phyloP scores from a whole-genome alignment of 2,797 vertebrate genomes.

The Pangasius krempfi region DNA sequence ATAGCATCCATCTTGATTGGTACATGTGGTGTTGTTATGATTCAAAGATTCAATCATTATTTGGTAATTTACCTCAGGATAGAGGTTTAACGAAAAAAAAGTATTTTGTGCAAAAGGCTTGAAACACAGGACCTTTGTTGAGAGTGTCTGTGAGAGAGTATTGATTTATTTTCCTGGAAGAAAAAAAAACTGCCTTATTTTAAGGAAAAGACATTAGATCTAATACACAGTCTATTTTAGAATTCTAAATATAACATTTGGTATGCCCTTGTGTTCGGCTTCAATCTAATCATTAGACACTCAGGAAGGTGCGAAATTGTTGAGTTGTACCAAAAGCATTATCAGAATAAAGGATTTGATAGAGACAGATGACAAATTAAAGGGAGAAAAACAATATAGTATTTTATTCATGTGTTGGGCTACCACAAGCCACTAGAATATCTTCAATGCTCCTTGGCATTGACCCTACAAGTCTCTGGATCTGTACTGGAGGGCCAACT shows the following conservation, averaged over 20 bases:
- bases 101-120: not conserved
- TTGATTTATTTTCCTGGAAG: conserved; percentile 34
- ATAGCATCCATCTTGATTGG: conserved; percentile 17
- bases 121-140: not conserved
- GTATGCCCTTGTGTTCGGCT: conserved; percentile 12
- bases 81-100: not conserved
- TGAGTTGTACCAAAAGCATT: conserved; percentile 24
- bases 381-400: not conserved
- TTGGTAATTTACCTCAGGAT: conserved; percentile 34
- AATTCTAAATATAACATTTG: conserved; percentile 18
- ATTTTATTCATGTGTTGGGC: not conserved
- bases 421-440: not conserved
- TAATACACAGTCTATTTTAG: conserved; percentile 30
- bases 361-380: not conserved
- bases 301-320: conserved; percentile 28
- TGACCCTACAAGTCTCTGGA: not conserved
- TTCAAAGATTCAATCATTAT: conserved; percentile 11
- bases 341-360: conserved; percentile 37
- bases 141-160: not conserved
- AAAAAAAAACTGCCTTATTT: conserved; percentile 28
- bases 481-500: not conserved
- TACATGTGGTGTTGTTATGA: conserved; percentile 31
- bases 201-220: conserved; percentile 22
- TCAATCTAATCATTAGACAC: conserved; percentile 23
- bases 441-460: not conserved